phyloP scores from a whole-genome alignment of 1,140 invertebrate species.

The Drosophila teissieri region DNA sequence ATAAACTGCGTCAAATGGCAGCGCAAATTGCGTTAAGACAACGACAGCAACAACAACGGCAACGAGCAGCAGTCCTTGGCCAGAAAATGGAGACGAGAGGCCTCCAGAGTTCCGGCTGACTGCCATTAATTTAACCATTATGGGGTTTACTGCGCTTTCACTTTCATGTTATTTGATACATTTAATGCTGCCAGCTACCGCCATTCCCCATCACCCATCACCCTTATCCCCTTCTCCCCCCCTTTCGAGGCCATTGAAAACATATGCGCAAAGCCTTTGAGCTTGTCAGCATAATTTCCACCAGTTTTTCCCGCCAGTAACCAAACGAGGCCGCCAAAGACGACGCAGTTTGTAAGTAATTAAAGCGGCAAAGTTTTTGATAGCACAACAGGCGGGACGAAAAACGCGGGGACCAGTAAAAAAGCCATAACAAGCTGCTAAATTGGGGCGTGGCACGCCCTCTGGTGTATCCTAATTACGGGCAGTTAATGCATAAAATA shows the following conservation, averaged over 20 bases:
- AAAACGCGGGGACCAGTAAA: constrained; percentile 4
- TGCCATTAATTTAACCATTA: constrained; percentile 78
- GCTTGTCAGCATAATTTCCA: constrained; percentile 58
- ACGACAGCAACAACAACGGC: constrained; percentile 12
- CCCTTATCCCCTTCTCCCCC: constrained; percentile 7
- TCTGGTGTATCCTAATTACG: constrained; percentile 30
- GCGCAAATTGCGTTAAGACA: constrained; percentile 60
- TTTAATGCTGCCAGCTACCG: constrained; percentile 42
- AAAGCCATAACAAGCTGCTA: constrained; percentile 49
- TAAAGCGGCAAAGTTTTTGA: constrained; percentile 75
- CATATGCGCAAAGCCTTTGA: constrained; percentile 75
- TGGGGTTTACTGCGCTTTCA: constrained; percentile 73
- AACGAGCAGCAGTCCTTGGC: constrained; percentile 16
- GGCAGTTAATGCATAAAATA: constrained; percentile 52
- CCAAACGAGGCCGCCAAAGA: constrained; percentile 25
- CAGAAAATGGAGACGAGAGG: constrained; percentile 10
- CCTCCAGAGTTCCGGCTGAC: constrained; percentile 39
- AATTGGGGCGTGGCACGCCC: constrained; percentile 45
- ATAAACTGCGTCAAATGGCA: constrained; percentile 65
- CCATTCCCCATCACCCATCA: too few relatives aligned
- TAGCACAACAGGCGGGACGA: constrained; percentile 57
- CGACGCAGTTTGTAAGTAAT: constrained; percentile 65
- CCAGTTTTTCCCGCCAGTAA: constrained; percentile 5
- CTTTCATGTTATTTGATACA: constrained; percentile 81
- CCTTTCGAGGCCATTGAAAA: constrained; percentile 62